Evolutionary conservation across 2,113 vertebrate species (phyloP), one percentile per base, ranked within the genome.

Genomic region (Corythoichthys haematopterus): DNA sequence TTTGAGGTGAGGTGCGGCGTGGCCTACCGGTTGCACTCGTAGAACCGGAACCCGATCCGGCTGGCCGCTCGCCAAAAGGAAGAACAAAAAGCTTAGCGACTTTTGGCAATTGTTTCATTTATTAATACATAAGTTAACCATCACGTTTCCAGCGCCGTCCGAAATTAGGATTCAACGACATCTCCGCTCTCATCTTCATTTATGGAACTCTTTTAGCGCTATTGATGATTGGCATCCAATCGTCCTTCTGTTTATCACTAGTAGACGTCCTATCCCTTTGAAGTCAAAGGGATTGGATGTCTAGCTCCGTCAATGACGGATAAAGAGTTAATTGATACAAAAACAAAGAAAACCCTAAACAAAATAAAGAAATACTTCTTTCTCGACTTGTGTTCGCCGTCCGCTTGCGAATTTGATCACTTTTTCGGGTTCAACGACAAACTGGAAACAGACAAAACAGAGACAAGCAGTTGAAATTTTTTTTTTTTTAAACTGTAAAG

Each of bases 361-460:
- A 52, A 36, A 52, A 51, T 16, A 28, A 65, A 37, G 37, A 65
- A n/a, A 15, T 33, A 52, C 16, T 40, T 65, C 47, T 63, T 63
- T 28, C 28, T 10, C 28, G 11, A 9, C 20, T 63, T 47, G 36
- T 3, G 38, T 45, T 61, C 5, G 38, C 2, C 45, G 58, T 16
- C 58, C 16, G 5, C 20, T 28, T 28, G 20, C 20, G 20, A 40
- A 40, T 7, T 3, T 40, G 40, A 61, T 72, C 60, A 74, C 72
- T 80, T 78, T 60, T 80, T 80, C 40, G 3, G 10, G 47, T 7
- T 66, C 55, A 60, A 6, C 15, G 60, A 14, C 65, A 85, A 48
- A 43, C 80, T 85, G 66, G 56, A 79, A 81, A 79, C 65, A 82
- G 40, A 43, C 40, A 66, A 1, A 43, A 15, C 36, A 36, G 28